Evolutionary conservation across 2,113 vertebrate species (phyloP).

Genomic region (Mastomys coucha): DNA sequence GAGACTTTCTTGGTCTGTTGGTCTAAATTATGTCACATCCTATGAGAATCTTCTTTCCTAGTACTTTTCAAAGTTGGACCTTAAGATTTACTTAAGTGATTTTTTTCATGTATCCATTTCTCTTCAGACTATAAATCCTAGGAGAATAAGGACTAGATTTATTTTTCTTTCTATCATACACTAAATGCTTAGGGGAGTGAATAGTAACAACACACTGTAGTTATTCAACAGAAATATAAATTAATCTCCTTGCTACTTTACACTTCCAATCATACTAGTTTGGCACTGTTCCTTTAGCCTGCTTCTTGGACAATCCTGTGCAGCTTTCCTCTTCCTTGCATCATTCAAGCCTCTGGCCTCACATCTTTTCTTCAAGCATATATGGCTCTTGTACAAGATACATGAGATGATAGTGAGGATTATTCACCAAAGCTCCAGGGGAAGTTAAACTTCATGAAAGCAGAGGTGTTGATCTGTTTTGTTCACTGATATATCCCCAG

Average conservation of each 20-base stretch:
- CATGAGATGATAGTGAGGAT: neutral
- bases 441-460: conserved; percentile 6
- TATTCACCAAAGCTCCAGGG: neutral
- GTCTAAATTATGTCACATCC: conserved; percentile 38
- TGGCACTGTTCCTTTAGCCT: neutral
- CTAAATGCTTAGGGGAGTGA: conserved; percentile 14
- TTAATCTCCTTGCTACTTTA: conserved; percentile 3
- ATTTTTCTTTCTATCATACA: neutral
- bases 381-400: neutral
- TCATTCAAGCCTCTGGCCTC: neutral
- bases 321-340: neutral
- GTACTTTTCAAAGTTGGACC: conserved; percentile 20
- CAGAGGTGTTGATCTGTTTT: conserved; percentile 16
- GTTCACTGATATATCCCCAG: neutral
- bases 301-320: neutral
- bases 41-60: conserved; percentile 13
- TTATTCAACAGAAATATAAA: conserved; percentile 24
- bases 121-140: neutral
- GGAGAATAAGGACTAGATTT: neutral
- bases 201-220: neutral
- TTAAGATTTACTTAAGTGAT: neutral
- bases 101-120: conserved; percentile 9
- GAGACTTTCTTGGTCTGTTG: neutral
- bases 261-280: neutral
- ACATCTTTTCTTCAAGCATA: neutral